Base-by-base conservation (phyloP, 2,113 vertebrate genomes). In the Takifugu flavidus region DNA sequence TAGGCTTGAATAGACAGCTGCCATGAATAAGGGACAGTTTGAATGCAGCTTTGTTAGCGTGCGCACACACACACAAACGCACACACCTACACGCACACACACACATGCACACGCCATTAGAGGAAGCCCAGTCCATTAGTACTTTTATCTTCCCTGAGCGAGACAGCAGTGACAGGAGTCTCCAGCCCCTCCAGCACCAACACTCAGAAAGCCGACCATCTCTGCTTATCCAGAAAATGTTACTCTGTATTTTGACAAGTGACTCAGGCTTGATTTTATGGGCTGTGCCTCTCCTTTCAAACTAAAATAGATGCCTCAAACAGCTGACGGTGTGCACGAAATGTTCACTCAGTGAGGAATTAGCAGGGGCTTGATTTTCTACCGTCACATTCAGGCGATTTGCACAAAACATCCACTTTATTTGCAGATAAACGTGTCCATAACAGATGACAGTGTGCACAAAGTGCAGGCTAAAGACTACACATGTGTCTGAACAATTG, bases 71-170 rank as follows among this genome's bases (percentile, higher is more conserved):
- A 43, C 42, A 43, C 42, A 43, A 5, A 43, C 42, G 12, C 42
- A 43, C 42, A 43, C 42, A 43, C 42, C 5, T 12, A 43, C 42
- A 43, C 42, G 12, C 42, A 43, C 42, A 43, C 42, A 43, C 25
- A 53, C 6, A 25, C 12, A 7, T n/a, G 2, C 62, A 58, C 51
- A 42, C 59, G 12, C 82, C 87, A 88, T 87, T 85, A 87, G 77
- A 79, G 65, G 62, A 75, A 60, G 53, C 67, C 42, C 64, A 56
- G 56, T 65, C 80, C 80, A 86, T 82, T 85, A 86, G 78, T 56
- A 67, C 69, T 78, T 84, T 75, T 86, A 84, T 87, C 79, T 82
- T 60, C 72, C 82, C 79, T 86, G 67, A 84, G 54, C 72, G 59
- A 51, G 70, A 65, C 68, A 56, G 28, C 71, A 29, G 61, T 62